Evolutionary conservation across 2,797 vertebrate genomes (phyloP), one percentile per base, ranked within the genome.

Genomic region (Coranthus polyacanthus): DNA sequence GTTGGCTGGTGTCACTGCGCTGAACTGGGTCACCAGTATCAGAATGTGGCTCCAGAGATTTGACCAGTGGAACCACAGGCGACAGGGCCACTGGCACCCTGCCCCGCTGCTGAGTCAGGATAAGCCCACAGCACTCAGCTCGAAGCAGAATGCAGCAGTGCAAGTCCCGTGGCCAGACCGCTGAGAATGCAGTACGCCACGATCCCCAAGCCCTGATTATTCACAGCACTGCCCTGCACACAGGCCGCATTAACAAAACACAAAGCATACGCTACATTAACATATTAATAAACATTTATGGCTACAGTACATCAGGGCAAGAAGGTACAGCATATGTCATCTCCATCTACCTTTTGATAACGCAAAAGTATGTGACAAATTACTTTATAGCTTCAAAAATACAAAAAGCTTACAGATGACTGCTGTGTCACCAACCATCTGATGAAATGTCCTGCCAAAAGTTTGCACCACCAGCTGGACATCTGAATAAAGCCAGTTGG

Each of bases 41-140:
- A 73, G 67, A 67, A 61, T 71, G 65, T 72, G 46, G 80, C 79
- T 75, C 68, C 61, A 74, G 57, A 71, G 65, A 70, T 57, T 83
- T 72, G 75, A 86, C 75, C 81, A 79, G 79, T 77, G 71, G 56
- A 83, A 75, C 72, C 72, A 80, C 67, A 84, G 78, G 82, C 72
- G 11, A 81, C 84, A 70, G 73, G 73, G 80, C 73, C 70, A 72
- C 83, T 91, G 88, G 92, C 88, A 81, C 37, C 18, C 52, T 86
- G 90, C 90, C 89, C 66, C 16, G n/a, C 57, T 90, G 92, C 92
- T 88, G 91, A 92, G 84, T 93, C 88, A 92, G 91, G 82, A 86
- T 74, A 65, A 83, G 82, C 80, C 81, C 76, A 72, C 66, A 81
- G 78, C 29, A 54, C 74, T 83, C 68, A 72, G 60, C 68, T 60